Conservation (phyloP, 2,797 vertebrate species). For the Enteromius mattozi region DNA sequence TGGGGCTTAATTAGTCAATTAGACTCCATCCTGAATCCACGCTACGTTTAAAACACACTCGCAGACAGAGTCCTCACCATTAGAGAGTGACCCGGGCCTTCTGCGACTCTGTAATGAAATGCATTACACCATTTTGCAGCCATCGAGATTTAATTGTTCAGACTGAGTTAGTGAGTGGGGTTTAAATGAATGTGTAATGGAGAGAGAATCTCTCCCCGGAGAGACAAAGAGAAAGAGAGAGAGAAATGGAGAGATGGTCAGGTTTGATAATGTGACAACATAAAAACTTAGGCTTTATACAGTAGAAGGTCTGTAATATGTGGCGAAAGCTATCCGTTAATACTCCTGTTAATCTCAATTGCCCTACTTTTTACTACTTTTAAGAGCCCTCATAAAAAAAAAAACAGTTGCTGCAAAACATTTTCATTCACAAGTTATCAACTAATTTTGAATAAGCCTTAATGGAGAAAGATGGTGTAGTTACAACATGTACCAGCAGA, state of each 20-base stretch:
- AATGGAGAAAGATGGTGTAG: neutral
- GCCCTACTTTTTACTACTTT: neutral
- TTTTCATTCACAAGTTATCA: neutral
- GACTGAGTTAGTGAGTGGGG: conserved; percentile 69
- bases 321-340: neutral
- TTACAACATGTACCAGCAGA: conserved; percentile 1
- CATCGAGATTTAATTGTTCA: conserved; percentile 78
- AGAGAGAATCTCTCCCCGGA: conserved; percentile 56
- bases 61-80: conserved; percentile 79
- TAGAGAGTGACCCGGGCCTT: conserved; percentile 75
- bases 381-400: neutral
- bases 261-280: conserved; percentile 37
- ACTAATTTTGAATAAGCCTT: neutral
- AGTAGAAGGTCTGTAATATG: neutral
- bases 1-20: conserved; percentile 86
- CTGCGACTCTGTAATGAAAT: conserved; percentile 74
- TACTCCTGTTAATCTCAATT: conserved; percentile 6
- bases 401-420: neutral
- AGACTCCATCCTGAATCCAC: conserved; percentile 76
- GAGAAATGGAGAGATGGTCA: conserved; percentile 43
- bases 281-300: neutral
- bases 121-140: conserved; percentile 75
- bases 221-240: conserved; percentile 38
- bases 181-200: conserved; percentile 59
- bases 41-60: conserved; percentile 79